phyloP scores from a whole-genome alignment of 2,113 vertebrate species.

The Phaethornis superciliosus region DNA sequence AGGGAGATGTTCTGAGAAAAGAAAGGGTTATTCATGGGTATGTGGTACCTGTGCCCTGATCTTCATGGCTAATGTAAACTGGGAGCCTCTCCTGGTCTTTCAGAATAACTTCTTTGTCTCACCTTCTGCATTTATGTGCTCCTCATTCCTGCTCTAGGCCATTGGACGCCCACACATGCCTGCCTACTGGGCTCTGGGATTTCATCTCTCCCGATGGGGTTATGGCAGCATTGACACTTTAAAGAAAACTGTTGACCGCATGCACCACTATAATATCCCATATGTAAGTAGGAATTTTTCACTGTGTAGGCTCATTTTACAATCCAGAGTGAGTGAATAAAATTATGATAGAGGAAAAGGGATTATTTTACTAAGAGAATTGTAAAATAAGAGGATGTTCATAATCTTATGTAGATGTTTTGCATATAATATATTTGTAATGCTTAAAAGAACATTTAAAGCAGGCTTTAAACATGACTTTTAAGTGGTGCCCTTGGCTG shows the following conservation, averaged over 20 bases:
- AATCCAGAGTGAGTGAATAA: not conserved
- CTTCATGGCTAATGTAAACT: not conserved
- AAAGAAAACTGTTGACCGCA: slow-evolving; percentile 78
- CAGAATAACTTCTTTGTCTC: not conserved
- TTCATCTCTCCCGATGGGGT: slow-evolving; percentile 87
- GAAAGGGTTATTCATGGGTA: not conserved
- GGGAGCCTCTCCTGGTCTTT: not conserved
- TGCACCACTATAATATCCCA: slow-evolving; percentile 77
- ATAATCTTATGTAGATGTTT: not conserved
- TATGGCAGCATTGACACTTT: slow-evolving; percentile 80
- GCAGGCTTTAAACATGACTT: not conserved
- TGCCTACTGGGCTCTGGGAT: slow-evolving; percentile 89
- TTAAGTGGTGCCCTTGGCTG: not conserved
- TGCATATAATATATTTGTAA: not conserved
- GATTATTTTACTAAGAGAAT: not conserved
- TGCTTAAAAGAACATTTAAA: not conserved
- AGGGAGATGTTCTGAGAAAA: not conserved
- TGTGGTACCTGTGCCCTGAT: not conserved
- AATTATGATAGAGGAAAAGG: not conserved
- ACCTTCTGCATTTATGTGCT: not conserved
- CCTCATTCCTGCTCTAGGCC: slow-evolving; percentile 8
- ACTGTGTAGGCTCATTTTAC: not conserved
- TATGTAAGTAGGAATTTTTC: slow-evolving; percentile 75
- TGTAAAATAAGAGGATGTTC: not conserved
- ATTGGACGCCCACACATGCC: slow-evolving; percentile 85